Percentiles rank a stretch among this genome's conserved stretches.
These are phyloP conservation scores for Itoplectis maculator DNA, from an alignment of 2,888 invertebrate genomes.

Conservation along the genomic window DNA sequence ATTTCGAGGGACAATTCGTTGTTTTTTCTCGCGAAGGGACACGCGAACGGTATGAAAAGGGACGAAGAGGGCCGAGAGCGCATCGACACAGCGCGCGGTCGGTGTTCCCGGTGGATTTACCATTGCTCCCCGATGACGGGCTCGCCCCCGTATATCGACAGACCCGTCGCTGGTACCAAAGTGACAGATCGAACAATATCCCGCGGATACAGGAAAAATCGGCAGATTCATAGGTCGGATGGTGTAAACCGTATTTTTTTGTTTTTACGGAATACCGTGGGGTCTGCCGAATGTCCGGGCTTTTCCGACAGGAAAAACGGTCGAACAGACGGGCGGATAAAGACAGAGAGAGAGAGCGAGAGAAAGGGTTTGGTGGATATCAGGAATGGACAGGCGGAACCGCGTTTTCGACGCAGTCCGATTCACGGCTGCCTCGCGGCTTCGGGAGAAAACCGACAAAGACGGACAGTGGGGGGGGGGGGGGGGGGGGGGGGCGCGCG, in stretches of 20 bases:
- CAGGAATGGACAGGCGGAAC: slow-evolving; percentile 27
- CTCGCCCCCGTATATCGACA: slow-evolving; percentile 60
- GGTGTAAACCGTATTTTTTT: slow-evolving; percentile 32
- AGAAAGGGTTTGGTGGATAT: slow-evolving; percentile 6
- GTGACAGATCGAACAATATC: slow-evolving; percentile 29
- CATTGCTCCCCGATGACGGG: slow-evolving; percentile 33
- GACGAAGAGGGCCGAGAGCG: slow-evolving; percentile 32
- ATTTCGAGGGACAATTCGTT: background rate
- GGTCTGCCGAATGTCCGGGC: slow-evolving; percentile 50
- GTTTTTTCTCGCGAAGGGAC: slow-evolving; percentile 12
- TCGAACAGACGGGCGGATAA: slow-evolving; percentile 8
- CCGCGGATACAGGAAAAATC: background rate
- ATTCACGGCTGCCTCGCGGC: slow-evolving; percentile 24
- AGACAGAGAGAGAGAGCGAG: slow-evolving; percentile 38
- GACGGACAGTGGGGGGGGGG: slow-evolving; percentile 36
- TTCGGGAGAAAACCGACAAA: slow-evolving; percentile 29
- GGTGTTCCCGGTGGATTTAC: slow-evolving; percentile 37
- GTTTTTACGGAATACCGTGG: slow-evolving; percentile 36
- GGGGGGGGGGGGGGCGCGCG: slow-evolving; percentile 17
- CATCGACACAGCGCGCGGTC: slow-evolving; percentile 50
- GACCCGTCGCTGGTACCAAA: slow-evolving; percentile 46
- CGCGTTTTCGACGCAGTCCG: slow-evolving; percentile 49
- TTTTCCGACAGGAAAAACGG: slow-evolving; percentile 32
- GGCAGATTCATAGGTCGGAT: background rate
- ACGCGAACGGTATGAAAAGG: slow-evolving; percentile 9